Percentiles rank a stretch among this genome's conserved stretches.
phyloP scores from a whole-genome alignment of 1,140 invertebrate species.

The Triops longicaudatus region DNA sequence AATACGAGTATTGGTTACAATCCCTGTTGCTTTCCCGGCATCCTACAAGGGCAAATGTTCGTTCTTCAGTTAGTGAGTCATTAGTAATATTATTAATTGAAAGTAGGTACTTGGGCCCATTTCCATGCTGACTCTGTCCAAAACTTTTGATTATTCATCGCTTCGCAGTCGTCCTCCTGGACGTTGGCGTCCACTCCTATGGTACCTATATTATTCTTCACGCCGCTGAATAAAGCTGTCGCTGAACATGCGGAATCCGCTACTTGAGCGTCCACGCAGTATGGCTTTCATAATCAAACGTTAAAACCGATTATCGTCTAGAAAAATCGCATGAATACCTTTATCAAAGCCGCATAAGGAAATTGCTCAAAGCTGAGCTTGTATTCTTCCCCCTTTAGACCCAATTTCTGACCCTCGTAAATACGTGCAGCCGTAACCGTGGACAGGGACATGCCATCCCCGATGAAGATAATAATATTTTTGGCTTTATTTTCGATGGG shows the following conservation, averaged over 20 bases:
- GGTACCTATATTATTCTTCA: constrained; percentile 66
- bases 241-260: constrained; percentile 71
- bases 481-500: constrained; percentile 43
- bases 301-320: background rate
- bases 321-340: constrained; percentile 45
- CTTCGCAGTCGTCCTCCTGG: constrained; percentile 48
- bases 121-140: constrained; percentile 21
- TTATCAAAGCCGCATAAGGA: constrained; percentile 57
- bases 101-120: constrained; percentile 29
- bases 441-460: constrained; percentile 69
- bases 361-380: constrained; percentile 65
- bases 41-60: constrained; percentile 28
- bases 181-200: constrained; percentile 59
- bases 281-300: constrained; percentile 52
- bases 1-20: constrained; percentile 41
- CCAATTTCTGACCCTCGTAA: constrained; percentile 51
- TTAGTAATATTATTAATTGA: no score
- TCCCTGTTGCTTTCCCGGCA: constrained; percentile 39
- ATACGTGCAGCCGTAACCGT: constrained; percentile 67
- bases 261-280: constrained; percentile 66
- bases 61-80: background rate
- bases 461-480: constrained; percentile 67
- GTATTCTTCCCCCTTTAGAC: constrained; percentile 54
- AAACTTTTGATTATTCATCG: constrained; percentile 20
- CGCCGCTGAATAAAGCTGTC: constrained; percentile 63